Percentiles rank a stretch among this genome's conserved stretches.
These are phyloP conservation scores for Cariama cristata DNA, from an alignment of 2,113 vertebrate species.

Conservation along the genomic window DNA sequence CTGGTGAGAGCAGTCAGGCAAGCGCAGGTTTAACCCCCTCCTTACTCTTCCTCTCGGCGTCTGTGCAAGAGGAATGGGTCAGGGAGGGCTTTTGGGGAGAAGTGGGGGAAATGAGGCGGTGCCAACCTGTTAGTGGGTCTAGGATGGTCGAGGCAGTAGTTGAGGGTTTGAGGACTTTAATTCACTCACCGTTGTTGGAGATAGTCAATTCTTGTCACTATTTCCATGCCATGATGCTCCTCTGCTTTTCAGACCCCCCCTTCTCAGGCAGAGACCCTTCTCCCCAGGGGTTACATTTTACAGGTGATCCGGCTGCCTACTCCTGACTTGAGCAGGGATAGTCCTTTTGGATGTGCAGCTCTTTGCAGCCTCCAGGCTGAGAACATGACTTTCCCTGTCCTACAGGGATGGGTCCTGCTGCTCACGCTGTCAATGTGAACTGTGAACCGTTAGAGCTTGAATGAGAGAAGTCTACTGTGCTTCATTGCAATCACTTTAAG, in stretches of 20 bases:
- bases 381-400: neutral
- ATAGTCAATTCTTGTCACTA: neutral
- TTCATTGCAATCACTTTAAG: neutral
- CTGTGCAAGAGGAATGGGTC: neutral
- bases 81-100: neutral
- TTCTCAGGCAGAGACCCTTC: neutral
- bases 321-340: neutral
- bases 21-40: neutral
- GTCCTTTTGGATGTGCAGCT: neutral
- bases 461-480: neutral
- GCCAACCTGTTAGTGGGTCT: no score
- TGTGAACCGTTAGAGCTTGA: neutral
- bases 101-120: neutral
- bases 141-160: neutral
- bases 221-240: neutral
- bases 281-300: neutral
- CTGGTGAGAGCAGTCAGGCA: neutral
- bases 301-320: neutral
- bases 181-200: neutral
- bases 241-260: neutral
- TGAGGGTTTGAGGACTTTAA: neutral
- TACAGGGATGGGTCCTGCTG: neutral
- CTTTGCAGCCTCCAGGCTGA: neutral
- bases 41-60: neutral
- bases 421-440: neutral